A percentile compares a stretch with the other conserved stretches of the same genome.
Conservation (phyloP, 2,797 vertebrate species). For the Fistularia tabacaria region DNA sequence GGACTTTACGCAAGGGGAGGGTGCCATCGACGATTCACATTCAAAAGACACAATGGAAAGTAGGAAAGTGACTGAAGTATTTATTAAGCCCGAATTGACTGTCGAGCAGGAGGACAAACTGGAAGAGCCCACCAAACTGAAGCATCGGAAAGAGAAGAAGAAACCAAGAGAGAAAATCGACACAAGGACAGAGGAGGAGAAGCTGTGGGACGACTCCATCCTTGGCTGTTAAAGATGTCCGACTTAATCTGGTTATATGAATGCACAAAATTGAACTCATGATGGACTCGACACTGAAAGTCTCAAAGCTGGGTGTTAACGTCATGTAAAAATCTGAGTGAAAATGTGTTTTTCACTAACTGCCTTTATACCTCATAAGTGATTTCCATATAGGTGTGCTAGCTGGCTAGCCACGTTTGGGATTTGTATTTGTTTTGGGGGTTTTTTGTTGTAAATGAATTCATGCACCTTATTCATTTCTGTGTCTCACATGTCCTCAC, state of each 20-base stretch:
- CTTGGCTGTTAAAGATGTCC: constrained; percentile 70
- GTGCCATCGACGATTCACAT: constrained; percentile 26
- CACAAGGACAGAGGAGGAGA: constrained; percentile 83
- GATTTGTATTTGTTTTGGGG: background rate
- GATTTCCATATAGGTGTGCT: constrained; percentile 17
- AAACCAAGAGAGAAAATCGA: constrained; percentile 64
- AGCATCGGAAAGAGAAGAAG: constrained; percentile 76
- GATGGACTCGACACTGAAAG: constrained; percentile 1
- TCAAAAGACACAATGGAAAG: constrained; percentile 21
- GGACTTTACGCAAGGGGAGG: constrained; percentile 24
- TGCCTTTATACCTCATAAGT: constrained; percentile 5
- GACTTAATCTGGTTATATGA: constrained; percentile 5
- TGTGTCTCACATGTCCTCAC: constrained; percentile 5
- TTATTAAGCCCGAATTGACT: constrained; percentile 46
- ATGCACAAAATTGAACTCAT: background rate
- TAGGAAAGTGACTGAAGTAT: constrained; percentile 44
- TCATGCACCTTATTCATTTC: background rate
- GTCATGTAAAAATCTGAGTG: background rate
- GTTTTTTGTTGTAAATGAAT: constrained; percentile 8
- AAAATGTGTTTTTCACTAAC: constrained; percentile 8
- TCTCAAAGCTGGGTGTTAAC: too few species aligned
- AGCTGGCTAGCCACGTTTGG: constrained; percentile 41
- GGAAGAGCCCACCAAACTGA: constrained; percentile 59
- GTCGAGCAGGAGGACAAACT: constrained; percentile 19
- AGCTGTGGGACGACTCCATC: constrained; percentile 87